Evolutionary conservation across 2,113 vertebrate species (phyloP).

Genomic region (Aphelocoma coerulescens): DNA sequence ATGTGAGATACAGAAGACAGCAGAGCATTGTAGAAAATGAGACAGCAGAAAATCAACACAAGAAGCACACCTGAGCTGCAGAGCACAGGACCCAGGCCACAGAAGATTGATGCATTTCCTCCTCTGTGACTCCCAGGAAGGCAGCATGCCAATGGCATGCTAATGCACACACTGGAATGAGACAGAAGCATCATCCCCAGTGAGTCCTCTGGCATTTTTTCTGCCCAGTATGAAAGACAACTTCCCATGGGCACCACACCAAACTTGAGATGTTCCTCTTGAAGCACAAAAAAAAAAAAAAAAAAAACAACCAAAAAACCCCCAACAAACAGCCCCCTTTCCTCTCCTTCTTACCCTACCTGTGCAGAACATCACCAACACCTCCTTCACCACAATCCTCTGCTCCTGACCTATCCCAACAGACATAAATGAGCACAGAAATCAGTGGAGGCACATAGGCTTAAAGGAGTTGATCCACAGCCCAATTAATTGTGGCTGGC

Average conservation of each 20-base stretch:
- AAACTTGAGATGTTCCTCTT: background rate
- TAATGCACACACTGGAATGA: background rate
- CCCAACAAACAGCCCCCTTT: background rate
- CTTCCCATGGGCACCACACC: background rate
- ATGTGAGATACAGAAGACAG: background rate
- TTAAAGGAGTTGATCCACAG: background rate
- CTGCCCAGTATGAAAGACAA: background rate
- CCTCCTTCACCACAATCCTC: too few species aligned
- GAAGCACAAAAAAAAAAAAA: background rate
- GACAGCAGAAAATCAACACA: background rate
- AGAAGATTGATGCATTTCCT: background rate
- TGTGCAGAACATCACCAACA: background rate
- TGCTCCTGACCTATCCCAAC: background rate
- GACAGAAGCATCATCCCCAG: background rate
- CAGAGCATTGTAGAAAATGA: background rate
- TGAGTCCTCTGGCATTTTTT: background rate
- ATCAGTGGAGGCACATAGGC: background rate
- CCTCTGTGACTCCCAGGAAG: background rate
- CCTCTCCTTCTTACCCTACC: background rate
- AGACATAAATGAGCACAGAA: background rate
- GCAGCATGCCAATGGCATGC: background rate
- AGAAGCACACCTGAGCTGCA: background rate
- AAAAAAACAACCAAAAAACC: too few species aligned
- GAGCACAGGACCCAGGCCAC: background rate
- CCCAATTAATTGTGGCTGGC: background rate